Base-by-base conservation (phyloP, 2,888 invertebrate genomes). In the Drosophila mayaguana region DNA sequence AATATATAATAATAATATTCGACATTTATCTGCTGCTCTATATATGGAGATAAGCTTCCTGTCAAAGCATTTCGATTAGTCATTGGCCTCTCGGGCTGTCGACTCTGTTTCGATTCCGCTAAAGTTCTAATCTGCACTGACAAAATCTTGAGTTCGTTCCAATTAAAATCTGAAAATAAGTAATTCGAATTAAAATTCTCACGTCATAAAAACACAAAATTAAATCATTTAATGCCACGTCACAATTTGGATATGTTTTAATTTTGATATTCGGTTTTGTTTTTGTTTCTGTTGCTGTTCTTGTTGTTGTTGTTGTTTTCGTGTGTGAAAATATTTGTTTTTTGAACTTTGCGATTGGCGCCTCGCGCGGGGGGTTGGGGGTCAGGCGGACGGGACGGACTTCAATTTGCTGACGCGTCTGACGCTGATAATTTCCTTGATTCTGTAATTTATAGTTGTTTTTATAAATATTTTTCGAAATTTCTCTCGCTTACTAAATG, bases 391-490 rank as follows among this genome's bases (percentile, higher is more conserved):
- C n/a, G 28, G 48, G 14, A n/a, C 18, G 25, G 46, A 18, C 28
- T 57, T 71, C 36, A 75, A 63, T 78, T 64, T 70, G 74, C 70
- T 88, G 88, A 84, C 81, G 83, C 79, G 69, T 25, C 66, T 75
- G 75, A 54, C 75, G 83, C 71, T 83, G 72, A 86, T 86, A 72
- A 88, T 88, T 85, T 85, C 86, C 85, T 85, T 88, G 85, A 85
- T 80, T 83, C 68, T 76, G 83, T 88, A 86, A 86, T 85, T 88
- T 85, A 85, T 85, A 73, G 86, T 72, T 85, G 88, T 86, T 88
- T 88, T 88, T 69, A 78, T 57, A 71, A 70, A 82, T 79, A 75
- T 65, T 63, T 63, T 65, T 69, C 38, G 12, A 53, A 53, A 53
- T 53, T 38, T 53, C 53, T 22, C 16, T 20, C 51, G 22, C 38